phyloP scores from a whole-genome alignment of 2,888 invertebrate genomes.

The Argyresthia goedartella region DNA sequence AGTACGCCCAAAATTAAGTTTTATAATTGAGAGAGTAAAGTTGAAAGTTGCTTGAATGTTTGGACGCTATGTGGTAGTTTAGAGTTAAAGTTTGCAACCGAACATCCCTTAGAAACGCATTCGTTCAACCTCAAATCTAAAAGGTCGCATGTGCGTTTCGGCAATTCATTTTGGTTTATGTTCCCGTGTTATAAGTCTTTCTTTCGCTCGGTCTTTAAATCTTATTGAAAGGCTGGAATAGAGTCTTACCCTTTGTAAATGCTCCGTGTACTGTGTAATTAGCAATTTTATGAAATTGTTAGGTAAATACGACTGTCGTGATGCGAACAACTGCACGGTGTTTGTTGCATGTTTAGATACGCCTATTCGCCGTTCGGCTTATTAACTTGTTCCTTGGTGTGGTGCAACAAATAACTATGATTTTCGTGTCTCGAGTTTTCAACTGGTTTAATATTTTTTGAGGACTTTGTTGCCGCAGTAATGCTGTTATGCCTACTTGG shows the following conservation, averaged over 20 bases:
- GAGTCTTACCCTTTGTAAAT: slow-evolving; percentile 48
- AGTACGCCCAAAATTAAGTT: background rate
- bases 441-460: background rate
- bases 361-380: background rate
- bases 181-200: slow-evolving; percentile 4
- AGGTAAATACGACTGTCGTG: slow-evolving; percentile 47
- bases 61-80: background rate
- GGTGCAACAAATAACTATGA: background rate
- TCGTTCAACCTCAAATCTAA: slow-evolving; percentile 25
- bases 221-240: slow-evolving; percentile 21
- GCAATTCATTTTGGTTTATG: slow-evolving; percentile 1
- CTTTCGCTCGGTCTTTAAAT: background rate
- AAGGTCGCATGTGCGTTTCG: slow-evolving; percentile 17
- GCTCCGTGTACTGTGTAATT: slow-evolving; percentile 60
- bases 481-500: too few relatives aligned
- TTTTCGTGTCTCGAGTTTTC: background rate
- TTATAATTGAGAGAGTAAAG: slow-evolving; percentile 12
- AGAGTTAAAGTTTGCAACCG: slow-evolving; percentile 44
- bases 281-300: slow-evolving; percentile 63
- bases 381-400: background rate
- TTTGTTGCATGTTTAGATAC: slow-evolving; percentile 19
- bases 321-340: slow-evolving; percentile 22
- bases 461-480: too few relatives aligned
- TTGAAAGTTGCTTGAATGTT: slow-evolving; percentile 13
- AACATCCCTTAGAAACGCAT: slow-evolving; percentile 64